Conservation (phyloP, 1,140 invertebrate species). For the Heliconius eleuchia region DNA sequence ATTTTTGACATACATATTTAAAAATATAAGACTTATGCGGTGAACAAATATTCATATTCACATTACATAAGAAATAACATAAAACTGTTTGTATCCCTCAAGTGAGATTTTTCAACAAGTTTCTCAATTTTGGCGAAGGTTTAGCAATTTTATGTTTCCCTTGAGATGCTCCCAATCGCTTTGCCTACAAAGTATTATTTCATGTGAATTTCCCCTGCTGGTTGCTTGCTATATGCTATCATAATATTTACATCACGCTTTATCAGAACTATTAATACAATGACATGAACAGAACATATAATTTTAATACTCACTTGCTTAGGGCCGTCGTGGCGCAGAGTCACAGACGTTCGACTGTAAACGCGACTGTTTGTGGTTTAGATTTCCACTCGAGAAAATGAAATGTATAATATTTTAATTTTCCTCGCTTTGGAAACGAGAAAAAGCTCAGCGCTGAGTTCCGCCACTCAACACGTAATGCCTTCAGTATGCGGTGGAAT, state of each 20-base stretch:
- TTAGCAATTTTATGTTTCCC: slow-evolving; percentile 69
- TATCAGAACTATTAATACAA: background rate
- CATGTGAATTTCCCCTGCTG: slow-evolving; percentile 59
- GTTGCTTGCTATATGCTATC: slow-evolving; percentile 53
- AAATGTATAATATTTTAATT: too few relatives aligned
- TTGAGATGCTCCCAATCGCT: slow-evolving; percentile 60
- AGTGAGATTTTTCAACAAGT: slow-evolving; percentile 73
- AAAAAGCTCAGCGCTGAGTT: too few relatives aligned
- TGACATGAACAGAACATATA: too few relatives aligned
- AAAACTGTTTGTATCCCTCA: slow-evolving; percentile 44
- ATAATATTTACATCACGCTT: slow-evolving; percentile 15
- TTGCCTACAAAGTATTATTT: slow-evolving; percentile 75
- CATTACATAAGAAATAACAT: slow-evolving; percentile 30
- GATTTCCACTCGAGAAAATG: too few relatives aligned
- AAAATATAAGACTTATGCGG: background rate
- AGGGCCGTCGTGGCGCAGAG: too few relatives aligned
- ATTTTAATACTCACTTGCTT: too few relatives aligned
- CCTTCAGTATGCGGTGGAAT: too few relatives aligned
- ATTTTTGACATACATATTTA: background rate
- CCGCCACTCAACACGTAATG: too few relatives aligned
- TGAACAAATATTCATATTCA: slow-evolving; percentile 16
- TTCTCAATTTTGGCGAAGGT: slow-evolving; percentile 70
- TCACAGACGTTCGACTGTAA: too few relatives aligned
- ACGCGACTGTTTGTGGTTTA: too few relatives aligned
- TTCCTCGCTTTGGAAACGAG: too few relatives aligned